Evolutionary conservation across 1,140 invertebrate genomes (phyloP), one percentile per base, ranked within the genome.

Genomic region (Calephelis virginiensis): DNA sequence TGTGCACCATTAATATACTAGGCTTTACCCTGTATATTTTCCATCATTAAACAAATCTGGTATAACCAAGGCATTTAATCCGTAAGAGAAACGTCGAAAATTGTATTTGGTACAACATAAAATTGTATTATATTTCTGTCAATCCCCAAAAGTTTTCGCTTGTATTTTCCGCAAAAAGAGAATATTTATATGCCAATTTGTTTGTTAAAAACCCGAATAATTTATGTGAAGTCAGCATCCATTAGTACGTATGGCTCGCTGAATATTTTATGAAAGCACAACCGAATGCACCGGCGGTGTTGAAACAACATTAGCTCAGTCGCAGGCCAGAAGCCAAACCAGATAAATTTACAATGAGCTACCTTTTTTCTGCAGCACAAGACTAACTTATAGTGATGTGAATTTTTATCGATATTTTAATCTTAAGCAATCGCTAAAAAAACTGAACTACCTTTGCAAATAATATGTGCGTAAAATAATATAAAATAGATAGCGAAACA

Each of bases 331-430:
- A 43, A 43, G 40, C 40, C 40, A 43, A 43, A 13, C 63, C 71
- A 76, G 70, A 82, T 84, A 84, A 83, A 84, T 87, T 80, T 78
- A 71, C 71, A 80, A 85, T 83, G 81, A 56, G 11, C 53, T 9
- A 81, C 70, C 62, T 79, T 88, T 84, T 84, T 84, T 84, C 79
- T 76, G 76, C 74, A 78, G 69, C 70, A 69, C 75, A 66, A 77
- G 73, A 73, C 72, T 60, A 75, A 80, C 76, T 68, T 73, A 64
- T n/a, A 81, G 77, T 60, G 75, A 67, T 71, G 74, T 8, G 62
- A 63, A 61, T 37, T 50, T 46, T 8, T 67, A 67, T 71, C 61
- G 61, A 67, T 71, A 53, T 13, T 47, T 38, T 1, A 28, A 28
- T 28, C 17, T 28, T 28, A 28, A 28, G 17, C 17, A 17, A 17